Conservation (phyloP, 2,797 vertebrate genomes). For the Pristis pectinata region DNA sequence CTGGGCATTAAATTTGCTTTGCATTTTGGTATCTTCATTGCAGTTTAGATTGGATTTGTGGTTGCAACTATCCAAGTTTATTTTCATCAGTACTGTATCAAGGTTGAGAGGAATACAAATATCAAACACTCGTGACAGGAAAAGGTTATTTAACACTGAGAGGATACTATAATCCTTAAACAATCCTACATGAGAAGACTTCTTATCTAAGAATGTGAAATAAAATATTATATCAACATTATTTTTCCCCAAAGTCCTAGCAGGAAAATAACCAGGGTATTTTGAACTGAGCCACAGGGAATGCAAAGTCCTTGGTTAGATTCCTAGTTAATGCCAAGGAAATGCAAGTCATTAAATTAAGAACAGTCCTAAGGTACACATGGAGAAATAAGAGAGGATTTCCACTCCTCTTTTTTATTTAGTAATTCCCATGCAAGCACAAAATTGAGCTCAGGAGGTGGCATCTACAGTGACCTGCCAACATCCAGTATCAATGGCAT, state of each 20-base stretch:
- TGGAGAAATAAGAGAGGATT: neutral
- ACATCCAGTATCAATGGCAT: neutral
- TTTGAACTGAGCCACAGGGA: too few relatives aligned
- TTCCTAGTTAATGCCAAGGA: neutral
- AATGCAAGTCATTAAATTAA: neutral
- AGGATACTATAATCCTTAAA: neutral
- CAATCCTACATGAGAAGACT: neutral
- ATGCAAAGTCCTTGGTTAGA: neutral
- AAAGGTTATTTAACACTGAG: neutral
- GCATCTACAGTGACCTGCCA: neutral
- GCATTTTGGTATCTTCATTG: neutral
- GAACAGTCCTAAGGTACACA: neutral
- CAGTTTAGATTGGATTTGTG: neutral
- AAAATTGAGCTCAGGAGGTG: neutral
- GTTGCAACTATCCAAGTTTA: neutral
- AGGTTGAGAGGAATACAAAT: neutral
- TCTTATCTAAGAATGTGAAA: neutral
- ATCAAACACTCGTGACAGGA: neutral
- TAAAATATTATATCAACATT: neutral
- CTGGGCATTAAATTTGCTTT: neutral
- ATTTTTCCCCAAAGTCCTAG: neutral
- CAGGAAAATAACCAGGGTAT: neutral
- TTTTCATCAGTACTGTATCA: neutral
- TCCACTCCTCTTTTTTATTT: neutral
- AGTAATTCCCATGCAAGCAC: neutral